Conservation (phyloP, 2,113 vertebrate genomes). For the human (Homo sapiens) region GRCh38 chr12:85136501-85137000, state of each 20-base stretch:
- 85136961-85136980: slow-evolving; percentile 20
- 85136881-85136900: neutral
- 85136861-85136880: neutral
- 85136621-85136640: neutral
- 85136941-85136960: neutral
- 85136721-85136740: neutral
- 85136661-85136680: neutral
- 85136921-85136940: neutral
- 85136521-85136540: neutral
- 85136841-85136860: neutral
- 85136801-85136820: neutral
- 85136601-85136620: neutral
- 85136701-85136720: neutral
- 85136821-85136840: slow-evolving; percentile 26
- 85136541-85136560: neutral
- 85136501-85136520: neutral
- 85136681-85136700: too few relatives aligned
- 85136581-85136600: neutral
- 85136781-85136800: neutral
- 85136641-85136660: neutral
- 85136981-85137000: neutral
- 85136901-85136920: neutral
- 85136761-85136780: neutral
- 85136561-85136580: neutral
- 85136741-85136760: neutral